Evolutionary conservation across 2,797 vertebrate species (phyloP), one percentile per base, ranked within the genome.

Genomic region (Gallinago solitaria): DNA sequence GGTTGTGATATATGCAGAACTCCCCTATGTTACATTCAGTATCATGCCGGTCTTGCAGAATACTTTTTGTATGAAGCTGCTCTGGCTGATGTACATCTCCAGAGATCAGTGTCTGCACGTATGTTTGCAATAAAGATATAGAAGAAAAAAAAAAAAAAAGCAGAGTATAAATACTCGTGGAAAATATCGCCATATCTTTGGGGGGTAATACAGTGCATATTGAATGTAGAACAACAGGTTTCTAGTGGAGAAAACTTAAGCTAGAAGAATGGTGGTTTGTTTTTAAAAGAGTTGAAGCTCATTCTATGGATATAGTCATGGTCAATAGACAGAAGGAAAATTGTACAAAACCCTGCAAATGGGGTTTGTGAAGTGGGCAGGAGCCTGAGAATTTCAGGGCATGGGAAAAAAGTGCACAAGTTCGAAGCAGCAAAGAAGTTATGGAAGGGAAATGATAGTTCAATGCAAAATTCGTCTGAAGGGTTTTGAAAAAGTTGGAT

Each of bases 151-250:
- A 56, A 16, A 41, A 41, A 39, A 39, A 39, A 39, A 39, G 37
- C 11, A 3, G 70, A 59, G 9, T 39, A 0, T 28, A 25, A 71
- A 9, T 50, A 7, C 25, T 48, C 56, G 8, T 32, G 25, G 39
- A 19, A 86, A 33, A 50, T 15, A 17, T 1, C 6, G 3, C 35
- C 8, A 0, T 63, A 7, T 0, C 28, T 45, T 50, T 3, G 7
- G 14, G 37, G 25, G 25, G 1, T 56, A 64, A 23, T 47, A 25
- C 4, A 7, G 3, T 32, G 16, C 12, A 2, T 12, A 20, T 5
- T 17, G 28, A 47, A 20, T 3, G 1, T 79, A 3, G 19, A 32
- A 39, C 61, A 41, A 9, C 11, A 14, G 15, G 11, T 30, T 87
- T 51, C 33, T 83, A 37, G 39, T 0, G 3, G 3, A n/a, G 47